Conservation (phyloP, 2,888 invertebrate species). For the Drosophila multiciliata region DNA sequence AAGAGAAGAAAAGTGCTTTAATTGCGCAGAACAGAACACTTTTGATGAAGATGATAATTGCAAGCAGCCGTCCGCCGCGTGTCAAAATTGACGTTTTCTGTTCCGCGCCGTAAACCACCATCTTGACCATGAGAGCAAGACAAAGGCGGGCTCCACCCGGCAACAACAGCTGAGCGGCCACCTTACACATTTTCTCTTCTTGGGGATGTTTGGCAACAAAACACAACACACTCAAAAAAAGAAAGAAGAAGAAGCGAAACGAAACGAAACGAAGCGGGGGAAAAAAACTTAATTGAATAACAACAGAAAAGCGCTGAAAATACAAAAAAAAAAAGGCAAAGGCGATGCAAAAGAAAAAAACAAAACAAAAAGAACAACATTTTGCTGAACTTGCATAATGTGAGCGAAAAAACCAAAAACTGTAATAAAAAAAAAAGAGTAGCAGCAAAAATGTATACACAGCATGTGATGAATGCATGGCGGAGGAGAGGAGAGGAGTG, state of each 20-base stretch:
- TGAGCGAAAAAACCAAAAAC: slow-evolving; percentile 17
- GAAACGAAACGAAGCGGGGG: slow-evolving; percentile 5
- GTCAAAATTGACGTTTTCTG: slow-evolving; percentile 30
- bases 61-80: slow-evolving; percentile 27
- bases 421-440: slow-evolving; percentile 18
- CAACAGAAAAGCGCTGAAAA: slow-evolving; percentile 63
- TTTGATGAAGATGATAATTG: slow-evolving; percentile 8
- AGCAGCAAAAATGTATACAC: slow-evolving; percentile 45
- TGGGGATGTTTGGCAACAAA: slow-evolving; percentile 15
- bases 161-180: neutral
- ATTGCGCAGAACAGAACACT: neutral
- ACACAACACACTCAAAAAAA: neutral
- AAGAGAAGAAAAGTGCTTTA: neutral
- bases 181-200: slow-evolving; percentile 8
- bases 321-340: slow-evolving; percentile 34
- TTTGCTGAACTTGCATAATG: slow-evolving; percentile 74
- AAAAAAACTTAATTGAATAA: slow-evolving; percentile 63
- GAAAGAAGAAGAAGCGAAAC: neutral
- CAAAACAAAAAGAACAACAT: slow-evolving; percentile 38
- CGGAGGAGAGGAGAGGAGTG: neutral
- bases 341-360: slow-evolving; percentile 12
- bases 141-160: neutral
- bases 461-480: neutral
- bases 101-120: slow-evolving; percentile 37
- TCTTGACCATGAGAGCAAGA: slow-evolving; percentile 36